Base-by-base conservation (phyloP, 2,113 vertebrate genomes). In the Notechis scutatus region DNA sequence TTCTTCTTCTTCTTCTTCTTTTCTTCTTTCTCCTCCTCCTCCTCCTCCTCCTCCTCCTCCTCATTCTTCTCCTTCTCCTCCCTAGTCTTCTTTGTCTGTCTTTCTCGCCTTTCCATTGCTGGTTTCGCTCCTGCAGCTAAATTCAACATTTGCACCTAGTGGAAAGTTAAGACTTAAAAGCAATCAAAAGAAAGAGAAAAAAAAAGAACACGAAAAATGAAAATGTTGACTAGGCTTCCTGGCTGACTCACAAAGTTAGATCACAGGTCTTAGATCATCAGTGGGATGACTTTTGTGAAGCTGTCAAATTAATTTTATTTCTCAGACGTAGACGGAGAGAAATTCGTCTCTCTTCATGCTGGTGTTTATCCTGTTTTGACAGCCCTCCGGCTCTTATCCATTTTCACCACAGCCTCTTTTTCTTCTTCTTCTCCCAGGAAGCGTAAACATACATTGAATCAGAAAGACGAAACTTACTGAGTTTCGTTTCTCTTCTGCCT, bases 61-160 rank as follows among this genome's bases (percentile, higher is more conserved):
- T 47, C 45, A 5, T 47, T 6, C 45, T 47, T 6, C 45, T 47
- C 6, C 5, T 47, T 4, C 45, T 47, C 45, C 45, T 47, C 47
- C 6, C 0, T 45, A 45, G 1, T 50, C 47, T 50, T 50, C 47
- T 47, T 47, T 6, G 1, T 50, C 47, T 50, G 15, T 39, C 5
- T 6, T 39, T 74, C 15, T 34, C n/a, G 2, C 14, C 5, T 18
- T 74, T 34, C 12, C 0, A 0, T 7, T 18, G n/a, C n/a, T 8
- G n/a, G 69, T 64, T 18, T 6, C 11, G 14, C 69, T 20, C 10
- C 11, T 20, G 69, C n/a, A 20, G 69, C 69, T 50, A 50, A 39
- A 39, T 81, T 39, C 3, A 39, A 81, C 34, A 39, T 6, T 29
- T 81, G 18, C 34, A 81, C 69, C n/a, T 20, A 15, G 15, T 39